phyloP scores from a whole-genome alignment of 2,888 invertebrate genomes.

The Sycophila texana region DNA sequence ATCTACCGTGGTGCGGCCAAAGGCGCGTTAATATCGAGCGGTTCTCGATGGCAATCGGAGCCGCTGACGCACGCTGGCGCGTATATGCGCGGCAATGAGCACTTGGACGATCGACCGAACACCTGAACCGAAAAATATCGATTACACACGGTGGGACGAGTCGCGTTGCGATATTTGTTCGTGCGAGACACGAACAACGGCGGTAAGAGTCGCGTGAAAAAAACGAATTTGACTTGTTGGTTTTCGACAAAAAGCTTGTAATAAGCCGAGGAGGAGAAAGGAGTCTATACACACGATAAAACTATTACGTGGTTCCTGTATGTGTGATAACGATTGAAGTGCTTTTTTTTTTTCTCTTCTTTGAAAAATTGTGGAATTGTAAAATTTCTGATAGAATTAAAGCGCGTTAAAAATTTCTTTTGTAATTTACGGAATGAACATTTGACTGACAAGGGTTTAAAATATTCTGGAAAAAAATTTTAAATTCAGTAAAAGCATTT shows the following conservation, averaged over 20 bases:
- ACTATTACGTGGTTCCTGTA: too few relatives aligned
- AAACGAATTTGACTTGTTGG: not conserved
- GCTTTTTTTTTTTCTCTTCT: not conserved
- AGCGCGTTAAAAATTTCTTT: too few relatives aligned
- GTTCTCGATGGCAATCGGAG: conserved; percentile 8
- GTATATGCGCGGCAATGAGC: not conserved
- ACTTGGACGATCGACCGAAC: conserved; percentile 16
- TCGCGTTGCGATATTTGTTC: not conserved
- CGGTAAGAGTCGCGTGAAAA: not conserved
- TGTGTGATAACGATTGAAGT: too few relatives aligned
- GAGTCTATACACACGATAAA: too few relatives aligned
- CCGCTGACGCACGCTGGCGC: conserved; percentile 24
- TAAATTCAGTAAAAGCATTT: too few relatives aligned
- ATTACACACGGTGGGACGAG: conserved; percentile 13
- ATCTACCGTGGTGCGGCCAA: too few relatives aligned
- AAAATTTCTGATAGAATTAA: not conserved
- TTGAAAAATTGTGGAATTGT: not conserved
- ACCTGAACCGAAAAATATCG: conserved; percentile 44
- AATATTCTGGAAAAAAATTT: too few relatives aligned
- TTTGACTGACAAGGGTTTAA: too few relatives aligned
- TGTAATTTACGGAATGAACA: too few relatives aligned
- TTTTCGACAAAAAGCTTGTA: conserved; percentile 4
- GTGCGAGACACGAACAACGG: not conserved
- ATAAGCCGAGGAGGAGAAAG: not conserved
- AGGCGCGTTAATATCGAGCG: conserved; percentile 44